phyloP scores from a whole-genome alignment of 2,113 vertebrate species.

The Tiliqua scincoides region DNA sequence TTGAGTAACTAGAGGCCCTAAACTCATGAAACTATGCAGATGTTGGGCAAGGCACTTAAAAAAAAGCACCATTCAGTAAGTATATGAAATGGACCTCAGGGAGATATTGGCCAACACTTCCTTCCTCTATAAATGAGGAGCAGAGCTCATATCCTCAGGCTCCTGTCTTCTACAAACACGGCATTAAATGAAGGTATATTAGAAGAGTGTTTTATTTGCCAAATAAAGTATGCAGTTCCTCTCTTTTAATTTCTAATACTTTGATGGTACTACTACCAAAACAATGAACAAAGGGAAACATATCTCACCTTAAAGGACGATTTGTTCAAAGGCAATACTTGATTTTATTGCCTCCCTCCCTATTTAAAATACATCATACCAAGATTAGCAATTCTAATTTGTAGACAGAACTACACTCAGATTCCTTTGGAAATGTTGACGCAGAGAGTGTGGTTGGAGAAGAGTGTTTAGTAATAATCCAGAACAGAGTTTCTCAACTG shows the following conservation, averaged over 20 bases:
- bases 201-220: neutral
- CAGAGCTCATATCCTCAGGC: neutral
- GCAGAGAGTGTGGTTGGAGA: no score
- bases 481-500: neutral
- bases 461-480: neutral
- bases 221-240: neutral
- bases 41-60: neutral
- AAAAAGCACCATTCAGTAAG: neutral
- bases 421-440: neutral
- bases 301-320: neutral
- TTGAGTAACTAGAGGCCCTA: neutral
- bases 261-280: neutral
- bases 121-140: neutral
- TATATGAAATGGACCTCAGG: no score
- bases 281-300: neutral
- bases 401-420: neutral
- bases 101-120: neutral
- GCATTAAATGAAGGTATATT: neutral
- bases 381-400: neutral
- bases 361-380: neutral
- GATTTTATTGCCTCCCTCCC: neutral
- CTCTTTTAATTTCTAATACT: neutral
- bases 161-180: neutral
- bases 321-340: neutral
- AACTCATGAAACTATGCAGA: neutral